A percentile compares a stretch with the other conserved stretches of the same genome.
These are phyloP conservation scores for Rhagologus leucostigma DNA, from an alignment of 2,113 vertebrate genomes.

Conservation along the genomic window DNA sequence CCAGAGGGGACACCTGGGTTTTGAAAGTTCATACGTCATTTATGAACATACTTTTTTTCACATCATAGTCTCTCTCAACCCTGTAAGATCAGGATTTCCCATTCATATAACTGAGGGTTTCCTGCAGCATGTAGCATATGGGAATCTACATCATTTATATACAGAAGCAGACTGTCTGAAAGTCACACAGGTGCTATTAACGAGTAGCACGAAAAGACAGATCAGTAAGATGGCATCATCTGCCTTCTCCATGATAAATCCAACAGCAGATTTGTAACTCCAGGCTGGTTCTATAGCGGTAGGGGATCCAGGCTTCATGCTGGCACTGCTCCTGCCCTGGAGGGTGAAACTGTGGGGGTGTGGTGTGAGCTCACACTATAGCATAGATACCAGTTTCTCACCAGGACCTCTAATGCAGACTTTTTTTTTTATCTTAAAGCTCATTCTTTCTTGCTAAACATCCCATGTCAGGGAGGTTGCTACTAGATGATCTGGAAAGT, in stretches of 20 bases:
- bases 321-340: not conserved
- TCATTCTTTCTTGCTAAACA: not conserved
- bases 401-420: not conserved
- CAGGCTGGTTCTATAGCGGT: fast-evolving
- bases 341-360: not conserved
- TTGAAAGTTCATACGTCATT: not conserved
- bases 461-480: not conserved
- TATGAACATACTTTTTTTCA: not conserved
- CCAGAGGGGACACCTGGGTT: not conserved
- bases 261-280: not conserved
- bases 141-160: not conserved
- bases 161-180: not conserved
- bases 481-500: not conserved
- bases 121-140: not conserved
- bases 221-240: not conserved
- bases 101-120: not conserved
- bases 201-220: not conserved
- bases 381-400: not conserved
- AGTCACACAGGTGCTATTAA: not conserved
- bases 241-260: not conserved
- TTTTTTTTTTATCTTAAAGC: not conserved
- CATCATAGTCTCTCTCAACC: not conserved
- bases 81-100: not conserved
- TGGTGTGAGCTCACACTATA: not conserved
- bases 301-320: not conserved